Evolutionary conservation across 2,797 vertebrate species (phyloP).

Genomic region (Gymnothorax reevesii): DNA sequence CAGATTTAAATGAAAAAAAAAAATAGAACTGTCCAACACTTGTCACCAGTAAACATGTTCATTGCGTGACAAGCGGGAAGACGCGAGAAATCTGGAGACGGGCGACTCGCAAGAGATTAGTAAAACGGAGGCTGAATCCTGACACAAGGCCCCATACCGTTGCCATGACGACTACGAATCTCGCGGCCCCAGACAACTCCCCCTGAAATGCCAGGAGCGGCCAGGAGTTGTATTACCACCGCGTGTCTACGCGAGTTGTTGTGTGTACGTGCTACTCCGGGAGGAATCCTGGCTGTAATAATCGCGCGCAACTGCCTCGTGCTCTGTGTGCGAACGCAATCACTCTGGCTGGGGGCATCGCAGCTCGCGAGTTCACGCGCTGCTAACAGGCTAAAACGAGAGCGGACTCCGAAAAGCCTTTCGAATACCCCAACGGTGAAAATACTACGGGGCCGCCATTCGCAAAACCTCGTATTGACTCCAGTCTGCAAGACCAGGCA

Average conservation of each 20-base stretch:
- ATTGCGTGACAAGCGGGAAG: background rate
- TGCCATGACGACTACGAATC: constrained; percentile 11
- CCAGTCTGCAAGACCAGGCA: background rate
- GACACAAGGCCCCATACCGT: background rate
- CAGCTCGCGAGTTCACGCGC: background rate
- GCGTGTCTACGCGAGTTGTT: background rate
- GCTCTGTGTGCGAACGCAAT: constrained; percentile 9
- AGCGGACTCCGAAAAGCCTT: background rate
- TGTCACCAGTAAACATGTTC: background rate
- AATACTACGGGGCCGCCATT: background rate
- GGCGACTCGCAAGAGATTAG: background rate
- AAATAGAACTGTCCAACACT: background rate
- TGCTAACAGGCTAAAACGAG: background rate
- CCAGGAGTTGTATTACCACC: background rate
- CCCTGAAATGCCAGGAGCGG: background rate
- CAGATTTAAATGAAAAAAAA: background rate
- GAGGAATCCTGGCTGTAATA: background rate
- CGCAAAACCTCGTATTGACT: background rate
- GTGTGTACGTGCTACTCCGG: background rate
- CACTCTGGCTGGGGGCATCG: background rate
- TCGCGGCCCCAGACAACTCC: background rate
- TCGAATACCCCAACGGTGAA: background rate
- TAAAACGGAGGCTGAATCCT: background rate
- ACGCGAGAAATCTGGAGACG: background rate
- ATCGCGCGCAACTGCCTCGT: background rate